Percentiles rank a stretch among this genome's conserved stretches.
Conservation (phyloP, 2,797 vertebrate genomes). For the Champsocephalus gunnari region DNA sequence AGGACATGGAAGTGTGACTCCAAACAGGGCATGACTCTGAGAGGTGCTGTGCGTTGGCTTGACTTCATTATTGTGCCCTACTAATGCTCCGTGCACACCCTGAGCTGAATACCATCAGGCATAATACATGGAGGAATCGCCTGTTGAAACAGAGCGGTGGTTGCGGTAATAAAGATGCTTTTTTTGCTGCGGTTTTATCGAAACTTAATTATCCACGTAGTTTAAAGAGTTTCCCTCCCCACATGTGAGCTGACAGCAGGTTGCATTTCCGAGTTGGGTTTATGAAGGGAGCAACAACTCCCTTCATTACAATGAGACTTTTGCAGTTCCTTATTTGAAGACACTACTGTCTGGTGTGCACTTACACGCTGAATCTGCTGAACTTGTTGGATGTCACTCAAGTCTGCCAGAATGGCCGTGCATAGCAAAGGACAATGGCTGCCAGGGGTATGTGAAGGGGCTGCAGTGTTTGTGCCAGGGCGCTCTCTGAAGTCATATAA, state of each 20-base stretch:
- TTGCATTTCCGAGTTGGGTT: conserved; percentile 68
- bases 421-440: conserved; percentile 82
- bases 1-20: conserved; percentile 85
- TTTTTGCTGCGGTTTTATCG: conserved; percentile 70
- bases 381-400: conserved; percentile 84
- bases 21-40: conserved; percentile 81
- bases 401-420: conserved; percentile 76
- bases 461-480: conserved; percentile 80
- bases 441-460: conserved; percentile 75
- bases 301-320: conserved; percentile 69
- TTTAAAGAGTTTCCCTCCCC: conserved; percentile 68
- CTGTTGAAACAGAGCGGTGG: conserved; percentile 52
- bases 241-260: conserved; percentile 70
- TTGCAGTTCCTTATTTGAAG: conserved; percentile 75
- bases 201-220: conserved; percentile 73
- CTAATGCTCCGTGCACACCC: conserved; percentile 62
- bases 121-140: conserved; percentile 58
- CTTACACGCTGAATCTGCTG: conserved; percentile 80
- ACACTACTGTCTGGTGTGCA: conserved; percentile 77
- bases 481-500: conserved; percentile 84
- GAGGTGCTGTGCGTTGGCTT: conserved; percentile 73
- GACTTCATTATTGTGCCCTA: conserved; percentile 78
- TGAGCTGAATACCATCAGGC: conserved; percentile 69
- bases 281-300: conserved; percentile 75
- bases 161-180: conserved; percentile 59